Percentiles rank a stretch among this genome's conserved stretches.
These are phyloP conservation scores for Stegodyphus dumicola DNA, from an alignment of 1,140 invertebrate species.

Conservation along the genomic window DNA sequence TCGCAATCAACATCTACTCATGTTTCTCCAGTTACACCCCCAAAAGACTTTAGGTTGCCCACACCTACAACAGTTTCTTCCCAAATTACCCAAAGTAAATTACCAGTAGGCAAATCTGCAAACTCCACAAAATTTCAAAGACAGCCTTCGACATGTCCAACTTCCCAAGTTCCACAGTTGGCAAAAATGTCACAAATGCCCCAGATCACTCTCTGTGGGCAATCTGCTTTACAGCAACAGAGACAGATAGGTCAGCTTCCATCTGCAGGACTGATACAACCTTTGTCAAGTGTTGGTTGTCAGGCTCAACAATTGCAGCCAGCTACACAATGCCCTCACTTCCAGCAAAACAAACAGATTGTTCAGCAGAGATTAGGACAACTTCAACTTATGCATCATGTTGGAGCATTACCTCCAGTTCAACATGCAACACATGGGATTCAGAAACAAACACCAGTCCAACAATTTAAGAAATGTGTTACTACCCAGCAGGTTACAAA, in stretches of 20 bases:
- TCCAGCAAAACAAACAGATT: slow-evolving; percentile 41
- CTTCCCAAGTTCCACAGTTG: slow-evolving; percentile 16
- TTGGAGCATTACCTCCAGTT: slow-evolving; percentile 22
- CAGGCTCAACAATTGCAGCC: slow-evolving; percentile 36
- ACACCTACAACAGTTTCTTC: slow-evolving; percentile 14
- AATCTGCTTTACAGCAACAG: slow-evolving; percentile 39
- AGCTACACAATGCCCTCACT: slow-evolving; percentile 43
- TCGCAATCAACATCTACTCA: slow-evolving; percentile 34
- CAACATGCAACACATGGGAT: slow-evolving; percentile 35
- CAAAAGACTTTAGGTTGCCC: slow-evolving; percentile 30
- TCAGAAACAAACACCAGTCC: slow-evolving; percentile 28
- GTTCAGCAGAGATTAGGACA: slow-evolving; percentile 43
- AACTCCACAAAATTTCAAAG: slow-evolving; percentile 42
- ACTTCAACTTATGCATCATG: slow-evolving; percentile 47
- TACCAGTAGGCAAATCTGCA: slow-evolving; percentile 9
- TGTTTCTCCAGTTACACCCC: slow-evolving; percentile 16
- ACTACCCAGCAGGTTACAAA: slow-evolving; percentile 14
- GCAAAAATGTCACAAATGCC: slow-evolving; percentile 30
- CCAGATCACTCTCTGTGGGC: slow-evolving; percentile 33
- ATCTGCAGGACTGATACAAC: slow-evolving; percentile 18
- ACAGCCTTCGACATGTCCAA: slow-evolving; percentile 31
- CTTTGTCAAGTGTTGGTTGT: slow-evolving; percentile 22
- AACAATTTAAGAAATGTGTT: slow-evolving; percentile 35
- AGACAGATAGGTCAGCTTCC: slow-evolving; percentile 27
- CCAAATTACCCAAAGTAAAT: slow-evolving; percentile 39